Evolutionary conservation across 1,140 invertebrate genomes (phyloP), one percentile per base, ranked within the genome.

Genomic region (Trinorchestia longiramus): DNA sequence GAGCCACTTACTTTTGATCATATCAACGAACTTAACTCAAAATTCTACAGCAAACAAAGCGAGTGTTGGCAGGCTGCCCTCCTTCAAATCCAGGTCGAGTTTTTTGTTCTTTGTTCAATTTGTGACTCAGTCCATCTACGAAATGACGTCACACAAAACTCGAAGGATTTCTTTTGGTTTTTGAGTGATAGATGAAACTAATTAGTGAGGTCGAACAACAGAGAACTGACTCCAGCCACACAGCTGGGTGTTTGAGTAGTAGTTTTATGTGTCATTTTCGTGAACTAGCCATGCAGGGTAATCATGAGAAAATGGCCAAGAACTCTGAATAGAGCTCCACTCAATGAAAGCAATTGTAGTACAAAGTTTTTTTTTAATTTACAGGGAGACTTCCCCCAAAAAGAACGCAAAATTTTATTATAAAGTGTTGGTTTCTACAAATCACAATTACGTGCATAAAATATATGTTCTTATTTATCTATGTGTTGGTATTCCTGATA

Each of bases 151-250:
- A 94, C 88, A 90, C 88, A 90, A 90, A 90, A 90, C n/a, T 43
- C 88, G 88, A 90, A 90, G 8, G 43, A 3, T 91, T 91, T 91
- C 88, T 91, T 91, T 91, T 28, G 36, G 28, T 91, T 94, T 94
- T 94, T 94, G 92, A 45, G 44, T 94, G 92, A 94, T 94, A 45
- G 92, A 94, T 94, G 43, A 47, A 94, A 45, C 92, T 94, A 94
- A 94, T 94, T 45, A 94, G 92, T 15, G 92, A 94, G 44, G 44
- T 43, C 43, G 92, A 94, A 45, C 92, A 94, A 43, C 43, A 47
- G 92, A 94, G 44, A 40, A 90, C 88, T 43, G n/a, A 42, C 15
- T 87, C 88, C 41, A 36, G 41, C 41, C 88, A 19, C 28, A 41
- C 36, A 42, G 4, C 41, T 42, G 88, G 8, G 43, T 42, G 88